These are phyloP conservation scores for Cerceris ruficornis DNA, from an alignment of 2,888 invertebrate species.

Conservation along the genomic window DNA sequence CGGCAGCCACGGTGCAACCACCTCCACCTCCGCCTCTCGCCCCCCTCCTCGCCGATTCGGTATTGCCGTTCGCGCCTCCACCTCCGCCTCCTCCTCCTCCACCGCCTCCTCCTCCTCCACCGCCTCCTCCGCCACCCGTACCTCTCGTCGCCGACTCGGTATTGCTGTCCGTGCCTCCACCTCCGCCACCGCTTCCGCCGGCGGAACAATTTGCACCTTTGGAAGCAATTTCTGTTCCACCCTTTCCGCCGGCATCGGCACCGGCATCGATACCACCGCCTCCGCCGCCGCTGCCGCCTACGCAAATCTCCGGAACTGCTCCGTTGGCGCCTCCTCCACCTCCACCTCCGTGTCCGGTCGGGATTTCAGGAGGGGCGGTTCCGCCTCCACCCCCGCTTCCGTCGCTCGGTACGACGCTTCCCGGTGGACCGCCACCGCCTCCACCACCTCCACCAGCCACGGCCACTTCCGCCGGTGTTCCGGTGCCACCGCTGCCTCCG, in stretches of 20 bases:
- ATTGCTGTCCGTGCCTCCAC: conserved; percentile 35
- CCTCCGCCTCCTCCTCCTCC: conserved; percentile 34
- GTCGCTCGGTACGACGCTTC: conserved; percentile 76
- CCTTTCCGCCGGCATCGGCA: conserved; percentile 4
- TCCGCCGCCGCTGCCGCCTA: conserved; percentile 75
- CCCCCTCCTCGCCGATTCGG: background rate
- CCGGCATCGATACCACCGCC: conserved; percentile 66
- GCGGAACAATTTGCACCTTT: background rate
- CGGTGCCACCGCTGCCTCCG: conserved; percentile 35
- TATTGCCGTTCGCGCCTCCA: conserved; percentile 18
- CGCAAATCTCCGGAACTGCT: conserved; percentile 61
- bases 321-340: conserved; percentile 68
- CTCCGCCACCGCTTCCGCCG: background rate
- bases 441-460: conserved; percentile 72
- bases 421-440: conserved; percentile 22
- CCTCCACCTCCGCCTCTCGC: conserved; percentile 42
- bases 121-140: conserved; percentile 13
- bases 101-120: conserved; percentile 74
- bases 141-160: background rate
- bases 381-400: conserved; percentile 81
- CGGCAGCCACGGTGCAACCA: conserved; percentile 66
- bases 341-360: conserved; percentile 77
- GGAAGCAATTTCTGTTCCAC: conserved; percentile 8
- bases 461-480: too few relatives aligned
- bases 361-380: conserved; percentile 61